Base-by-base conservation (phyloP, 2,888 invertebrate genomes). In the Athripsodes cinereus region DNA sequence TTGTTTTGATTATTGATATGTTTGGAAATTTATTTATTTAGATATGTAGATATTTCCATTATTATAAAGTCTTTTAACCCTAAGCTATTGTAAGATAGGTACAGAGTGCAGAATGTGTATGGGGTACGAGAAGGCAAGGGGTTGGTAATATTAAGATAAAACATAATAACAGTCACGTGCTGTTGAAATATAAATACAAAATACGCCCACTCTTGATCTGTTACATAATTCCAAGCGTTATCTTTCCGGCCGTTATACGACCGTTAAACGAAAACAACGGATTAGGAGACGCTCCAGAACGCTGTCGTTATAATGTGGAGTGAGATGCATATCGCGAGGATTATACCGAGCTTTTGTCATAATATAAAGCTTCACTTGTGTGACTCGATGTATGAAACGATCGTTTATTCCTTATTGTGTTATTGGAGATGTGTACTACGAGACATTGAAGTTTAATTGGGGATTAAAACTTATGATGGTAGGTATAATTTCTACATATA, bases 221-320 rank as follows among this genome's bases (percentile, higher is more conserved):
- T 63, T 59, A 60, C 57, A 62, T 60, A 64, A 60, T 61, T 63
- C 61, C 59, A 50, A 55, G 63, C 57, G 63, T 61, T 63, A 63
- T 63, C 63, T 63, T 55, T 58, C 55, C 62, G 58, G 57, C 57
- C 59, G 58, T 63, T 63, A 60, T 62, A 59, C 63, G 63, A 49
- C 64, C 64, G 62, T 64, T 64, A 61, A 62, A 60, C 64, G 64
- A 64, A 63, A 64, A 64, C 64, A 62, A 59, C 56, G 64, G 64
- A 64, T 64, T 64, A 64, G 60, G 60, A 53, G 56, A 52, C 57
- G 49, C 58, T 58, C 49, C 57, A 53, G 52, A 34, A 55, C 48
- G 55, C 58, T 57, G 51, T 47, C 59, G 59, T 59, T 55, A 52
- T 54, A 46, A 34, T 48, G 53, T 16, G 13, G 40, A 53, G 55